Percentiles rank a stretch among this genome's conserved stretches.
phyloP scores from a whole-genome alignment of 2,797 vertebrate genomes.

The Lepilemur septentrionalis region DNA sequence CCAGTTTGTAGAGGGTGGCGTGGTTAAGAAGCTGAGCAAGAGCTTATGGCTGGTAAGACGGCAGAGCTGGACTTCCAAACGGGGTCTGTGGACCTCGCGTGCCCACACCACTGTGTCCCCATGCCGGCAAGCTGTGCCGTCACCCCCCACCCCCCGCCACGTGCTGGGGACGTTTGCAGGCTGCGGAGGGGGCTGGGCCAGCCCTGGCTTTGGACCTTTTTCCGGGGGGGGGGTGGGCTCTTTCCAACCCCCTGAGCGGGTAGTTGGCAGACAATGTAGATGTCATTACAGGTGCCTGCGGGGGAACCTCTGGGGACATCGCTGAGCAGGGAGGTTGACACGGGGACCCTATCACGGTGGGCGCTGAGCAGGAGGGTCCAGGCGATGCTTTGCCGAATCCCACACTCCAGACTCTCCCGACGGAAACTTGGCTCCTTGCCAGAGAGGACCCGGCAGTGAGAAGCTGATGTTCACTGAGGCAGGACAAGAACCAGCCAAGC shows the following conservation, averaged over 20 bases:
- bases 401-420: too few species aligned
- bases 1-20: background rate
- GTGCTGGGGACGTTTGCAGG: background rate
- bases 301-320: background rate
- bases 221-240: background rate
- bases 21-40: background rate
- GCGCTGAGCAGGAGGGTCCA: background rate
- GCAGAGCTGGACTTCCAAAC: background rate
- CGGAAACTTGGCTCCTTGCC: background rate
- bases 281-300: background rate
- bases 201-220: too few species aligned
- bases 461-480: background rate
- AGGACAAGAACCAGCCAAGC: background rate
- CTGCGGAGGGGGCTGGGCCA: background rate
- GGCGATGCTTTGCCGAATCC: too few species aligned
- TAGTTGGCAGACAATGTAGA: background rate
- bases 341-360: background rate
- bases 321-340: background rate
- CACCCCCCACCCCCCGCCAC: fast-evolving
- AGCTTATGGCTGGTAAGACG: background rate
- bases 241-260: background rate
- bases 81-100: background rate
- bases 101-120: background rate
- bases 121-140: fast-evolving
- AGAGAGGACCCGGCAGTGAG: background rate